phyloP scores from a whole-genome alignment of 2,797 vertebrate genomes.

The Lagorchestes hirsutus region DNA sequence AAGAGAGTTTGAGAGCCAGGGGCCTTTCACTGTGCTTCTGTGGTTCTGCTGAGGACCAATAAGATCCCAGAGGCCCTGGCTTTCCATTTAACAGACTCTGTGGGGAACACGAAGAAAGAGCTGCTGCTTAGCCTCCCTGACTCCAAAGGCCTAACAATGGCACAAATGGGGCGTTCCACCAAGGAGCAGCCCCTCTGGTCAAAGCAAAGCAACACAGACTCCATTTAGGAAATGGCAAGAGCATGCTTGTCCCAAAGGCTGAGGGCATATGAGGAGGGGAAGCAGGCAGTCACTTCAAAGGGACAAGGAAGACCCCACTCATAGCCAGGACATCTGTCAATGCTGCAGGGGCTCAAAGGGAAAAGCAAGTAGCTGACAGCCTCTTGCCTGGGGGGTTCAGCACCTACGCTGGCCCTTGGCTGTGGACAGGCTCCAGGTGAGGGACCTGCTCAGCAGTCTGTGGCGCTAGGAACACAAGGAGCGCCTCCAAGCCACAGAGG shows the following conservation, averaged over 20 bases:
- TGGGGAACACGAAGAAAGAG: neutral
- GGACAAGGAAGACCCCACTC: neutral
- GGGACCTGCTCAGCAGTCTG: neutral
- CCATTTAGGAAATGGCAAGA: neutral
- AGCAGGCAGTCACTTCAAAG: neutral
- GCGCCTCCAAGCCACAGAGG: neutral
- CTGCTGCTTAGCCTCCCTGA: neutral
- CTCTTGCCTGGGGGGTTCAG: no score
- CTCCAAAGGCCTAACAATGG: neutral
- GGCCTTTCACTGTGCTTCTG: neutral
- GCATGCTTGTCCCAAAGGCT: neutral
- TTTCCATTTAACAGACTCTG: neutral
- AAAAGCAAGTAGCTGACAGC: neutral
- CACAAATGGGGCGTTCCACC: neutral
- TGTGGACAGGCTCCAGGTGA: no score
- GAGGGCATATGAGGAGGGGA: neutral
- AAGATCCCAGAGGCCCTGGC: neutral
- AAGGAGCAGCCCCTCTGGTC: neutral
- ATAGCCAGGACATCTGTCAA: neutral
- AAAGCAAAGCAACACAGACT: neutral
- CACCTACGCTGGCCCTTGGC: neutral
- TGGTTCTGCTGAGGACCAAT: neutral
- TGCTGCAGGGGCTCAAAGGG: neutral
- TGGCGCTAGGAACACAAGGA: neutral
- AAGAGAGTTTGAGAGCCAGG: neutral